A percentile compares a stretch with the other conserved stretches of the same genome.
Evolutionary conservation across 2,113 vertebrate species (phyloP).

Genomic region (Ursus arctos): DNA sequence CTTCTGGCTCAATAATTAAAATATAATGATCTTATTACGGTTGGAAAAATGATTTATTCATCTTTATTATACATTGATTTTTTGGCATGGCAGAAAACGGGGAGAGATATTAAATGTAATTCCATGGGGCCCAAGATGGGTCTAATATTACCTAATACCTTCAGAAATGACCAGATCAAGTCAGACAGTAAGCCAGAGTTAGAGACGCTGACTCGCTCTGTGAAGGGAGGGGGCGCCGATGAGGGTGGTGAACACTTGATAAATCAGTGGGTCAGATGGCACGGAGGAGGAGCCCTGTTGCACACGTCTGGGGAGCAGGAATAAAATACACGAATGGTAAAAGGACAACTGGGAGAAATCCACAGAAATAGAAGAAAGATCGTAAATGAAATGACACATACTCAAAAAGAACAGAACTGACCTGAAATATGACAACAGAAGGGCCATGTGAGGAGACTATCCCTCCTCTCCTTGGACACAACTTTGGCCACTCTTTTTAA

Average conservation of each 20-base stretch:
- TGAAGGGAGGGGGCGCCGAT: background rate
- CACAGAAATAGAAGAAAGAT: conserved; percentile 42
- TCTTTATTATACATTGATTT: conserved; percentile 81
- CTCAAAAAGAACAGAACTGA: conserved; percentile 19
- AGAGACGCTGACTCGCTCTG: conserved; percentile 59
- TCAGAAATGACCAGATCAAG: conserved; percentile 80
- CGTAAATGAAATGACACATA: background rate
- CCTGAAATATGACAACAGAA: conserved; percentile 17
- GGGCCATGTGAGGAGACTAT: background rate
- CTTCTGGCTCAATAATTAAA: conserved; percentile 81
- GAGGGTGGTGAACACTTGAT: conserved; percentile 29
- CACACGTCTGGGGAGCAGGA: conserved; percentile 48
- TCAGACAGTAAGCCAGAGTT: conserved; percentile 77
- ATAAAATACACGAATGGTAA: conserved; percentile 3
- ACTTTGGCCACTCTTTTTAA: background rate
- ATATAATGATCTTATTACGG: conserved; percentile 83
- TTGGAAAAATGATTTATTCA: conserved; percentile 84
- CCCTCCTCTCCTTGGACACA: background rate
- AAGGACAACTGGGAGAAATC: background rate
- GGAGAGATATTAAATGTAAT: conserved; percentile 81
- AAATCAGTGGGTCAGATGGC: conserved; percentile 63
- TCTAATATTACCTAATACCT: conserved; percentile 81
- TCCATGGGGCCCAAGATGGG: conserved; percentile 64
- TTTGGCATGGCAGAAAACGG: conserved; percentile 74
- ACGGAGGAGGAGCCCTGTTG: background rate